Conservation (phyloP, 1,140 invertebrate species). For the Ganaspis sp. region DNA sequence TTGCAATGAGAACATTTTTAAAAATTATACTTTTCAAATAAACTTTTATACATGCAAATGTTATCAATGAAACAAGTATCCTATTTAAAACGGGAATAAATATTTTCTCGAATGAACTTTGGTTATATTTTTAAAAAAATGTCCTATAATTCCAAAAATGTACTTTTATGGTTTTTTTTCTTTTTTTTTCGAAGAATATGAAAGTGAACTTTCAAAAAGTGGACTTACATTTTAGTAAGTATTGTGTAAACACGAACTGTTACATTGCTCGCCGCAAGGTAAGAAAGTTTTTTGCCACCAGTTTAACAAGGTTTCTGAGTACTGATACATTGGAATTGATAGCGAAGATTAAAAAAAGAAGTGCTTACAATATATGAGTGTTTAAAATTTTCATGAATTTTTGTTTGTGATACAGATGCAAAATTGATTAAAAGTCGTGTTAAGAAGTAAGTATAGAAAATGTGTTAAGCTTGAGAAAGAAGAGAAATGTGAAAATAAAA, state of each 20-base stretch:
- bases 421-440: not conserved
- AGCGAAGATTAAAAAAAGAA: not conserved
- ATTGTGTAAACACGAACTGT: constrained; percentile 19
- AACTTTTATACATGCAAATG: no score
- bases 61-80: no score
- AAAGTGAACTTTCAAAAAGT: not conserved
- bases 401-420: not conserved
- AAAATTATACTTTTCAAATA: no score
- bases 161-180: not conserved
- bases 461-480: constrained; percentile 28
- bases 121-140: not conserved
- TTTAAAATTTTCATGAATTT: no score
- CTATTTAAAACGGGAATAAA: no score
- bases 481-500: constrained; percentile 19
- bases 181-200: not conserved
- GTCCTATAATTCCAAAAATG: not conserved
- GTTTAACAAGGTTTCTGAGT: not conserved
- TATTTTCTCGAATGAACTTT: no score
- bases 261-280: constrained; percentile 16
- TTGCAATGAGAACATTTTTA: no score
- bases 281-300: constrained; percentile 13
- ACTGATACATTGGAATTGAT: not conserved
- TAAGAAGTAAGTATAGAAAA: not conserved
- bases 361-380: no score
- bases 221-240: not conserved